Evolutionary conservation across 2,113 vertebrate species (phyloP), one percentile per base, ranked within the genome.

Genomic region (Channa maculata): DNA sequence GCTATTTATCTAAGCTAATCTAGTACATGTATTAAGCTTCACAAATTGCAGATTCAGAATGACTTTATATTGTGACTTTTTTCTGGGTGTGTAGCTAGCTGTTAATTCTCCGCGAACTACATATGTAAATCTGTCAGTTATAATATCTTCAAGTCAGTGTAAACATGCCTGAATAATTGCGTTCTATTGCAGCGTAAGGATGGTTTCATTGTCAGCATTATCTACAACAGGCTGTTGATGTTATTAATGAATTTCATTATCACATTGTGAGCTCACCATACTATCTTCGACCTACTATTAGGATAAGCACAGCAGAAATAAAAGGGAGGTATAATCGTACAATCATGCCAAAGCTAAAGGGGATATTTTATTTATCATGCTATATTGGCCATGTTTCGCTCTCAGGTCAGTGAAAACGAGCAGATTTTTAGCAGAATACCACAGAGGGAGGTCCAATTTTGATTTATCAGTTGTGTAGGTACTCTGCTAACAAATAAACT

Each of bases 331-430:
- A 58, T 63, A 34, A 49, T 67, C 44, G 63, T 64, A 55, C 6
- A 69, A 63, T 58, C 4, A 72, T 57, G 77, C 74, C 79, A 84
- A 85, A 87, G 85, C 79, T 60, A 33, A 51, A 55, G 55, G 50
- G 72, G 34, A 64, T 7, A 43, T 69, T 59, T 59, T 62, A 14
- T 72, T 41, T 55, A 14, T 58, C 45, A n/a, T 46, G 49, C 8
- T 63, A 0, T 24, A 39, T 75, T 84, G 34, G 43, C 15, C 34
- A 34, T 49, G 39, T 64, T 73, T 59, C 49, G 53, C 63, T 80
- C 58, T 75, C 81, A 60, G 66, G 60, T 80, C 44, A 14, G 54
- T 43, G 10, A 65, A 62, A 48, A 71, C 61, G 13, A 77, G 64
- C 43, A 58, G 60, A 50, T 70, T 33, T 43, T 73, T 49, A 52